Base-by-base conservation (phyloP, 1,140 invertebrate species). In the Panulirus ornatus region DNA sequence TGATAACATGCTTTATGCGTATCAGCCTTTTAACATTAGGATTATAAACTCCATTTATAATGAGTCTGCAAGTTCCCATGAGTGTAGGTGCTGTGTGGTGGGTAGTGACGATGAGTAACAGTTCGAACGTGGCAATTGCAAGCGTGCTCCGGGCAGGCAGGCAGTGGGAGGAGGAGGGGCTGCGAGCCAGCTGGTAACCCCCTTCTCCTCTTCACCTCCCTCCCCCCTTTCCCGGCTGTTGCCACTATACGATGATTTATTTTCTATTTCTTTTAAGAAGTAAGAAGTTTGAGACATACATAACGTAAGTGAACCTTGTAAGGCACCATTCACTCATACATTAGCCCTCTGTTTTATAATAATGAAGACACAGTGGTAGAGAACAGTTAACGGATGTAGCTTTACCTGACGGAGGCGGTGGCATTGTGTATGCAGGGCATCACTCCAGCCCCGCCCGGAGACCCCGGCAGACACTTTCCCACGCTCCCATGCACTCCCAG, bases 401-500 rank as follows among this genome's bases (percentile, higher is more conserved):
- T 58, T 14, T 58, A 58, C 54, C 40, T 76, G 22, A 76, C 2
- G 54, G 19, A 40, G 66, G 36, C 38, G 66, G 27, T 0, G 63
- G 44, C 42, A 70, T 42, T 38, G 71, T 63, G 44, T 78, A 78
- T 78, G 75, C 75, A 47, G 40, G 75, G 8, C 58, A 36, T 84
- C 58, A 27, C 36, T 42, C 70, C 30, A 36, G 66, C 40, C 66
- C 38, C 42, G 38, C 66, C 70, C 44, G 27, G 36, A 16, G 30
- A 42, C 40, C 63, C 19, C 1, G 30, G 54, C 63, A 58, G 16
- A 71, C 42, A 58, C 79, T 83, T 89, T 89, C 88, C 88, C 88
- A 89, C 88, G 88, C 63, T 89, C 79, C 79, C 66, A 83, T 89
- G 88, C 88, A 89, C 79, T 89, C 71, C 51, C 34, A 83, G 81